These are phyloP conservation scores for Columbina picui DNA, from an alignment of 2,113 vertebrate species.

Conservation along the genomic window DNA sequence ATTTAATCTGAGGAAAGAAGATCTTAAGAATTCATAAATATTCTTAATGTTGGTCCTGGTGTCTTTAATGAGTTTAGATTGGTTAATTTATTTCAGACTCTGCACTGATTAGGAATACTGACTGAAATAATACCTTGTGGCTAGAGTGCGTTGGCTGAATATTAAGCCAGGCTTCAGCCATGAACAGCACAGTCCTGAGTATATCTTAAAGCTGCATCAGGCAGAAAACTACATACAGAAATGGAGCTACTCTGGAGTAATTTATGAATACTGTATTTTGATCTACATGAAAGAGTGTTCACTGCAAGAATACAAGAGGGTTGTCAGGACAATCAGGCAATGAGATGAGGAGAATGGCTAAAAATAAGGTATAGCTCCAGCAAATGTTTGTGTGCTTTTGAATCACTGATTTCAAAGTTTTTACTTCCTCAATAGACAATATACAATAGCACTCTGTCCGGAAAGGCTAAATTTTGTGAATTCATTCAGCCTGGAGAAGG, in stretches of 20 bases:
- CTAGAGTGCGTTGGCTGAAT: background rate
- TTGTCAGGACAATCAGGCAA: background rate
- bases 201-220: background rate
- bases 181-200: background rate
- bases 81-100: constrained; percentile 24
- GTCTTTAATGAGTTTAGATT: constrained; percentile 3
- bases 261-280: background rate
- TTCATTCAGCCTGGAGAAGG: background rate
- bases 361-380: background rate
- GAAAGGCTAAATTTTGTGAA: background rate
- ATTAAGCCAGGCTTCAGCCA: background rate
- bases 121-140: constrained; percentile 5
- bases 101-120: constrained; percentile 2
- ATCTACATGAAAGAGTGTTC: background rate
- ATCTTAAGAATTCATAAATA: background rate
- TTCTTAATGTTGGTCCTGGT: background rate
- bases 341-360: background rate
- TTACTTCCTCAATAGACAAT: background rate
- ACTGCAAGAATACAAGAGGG: background rate
- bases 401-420: background rate
- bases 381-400: background rate
- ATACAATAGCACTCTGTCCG: background rate
- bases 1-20: background rate
- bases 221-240: background rate
- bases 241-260: background rate